phyloP scores from a whole-genome alignment of 2,113 vertebrate genomes.

The Ifrita kowaldi region DNA sequence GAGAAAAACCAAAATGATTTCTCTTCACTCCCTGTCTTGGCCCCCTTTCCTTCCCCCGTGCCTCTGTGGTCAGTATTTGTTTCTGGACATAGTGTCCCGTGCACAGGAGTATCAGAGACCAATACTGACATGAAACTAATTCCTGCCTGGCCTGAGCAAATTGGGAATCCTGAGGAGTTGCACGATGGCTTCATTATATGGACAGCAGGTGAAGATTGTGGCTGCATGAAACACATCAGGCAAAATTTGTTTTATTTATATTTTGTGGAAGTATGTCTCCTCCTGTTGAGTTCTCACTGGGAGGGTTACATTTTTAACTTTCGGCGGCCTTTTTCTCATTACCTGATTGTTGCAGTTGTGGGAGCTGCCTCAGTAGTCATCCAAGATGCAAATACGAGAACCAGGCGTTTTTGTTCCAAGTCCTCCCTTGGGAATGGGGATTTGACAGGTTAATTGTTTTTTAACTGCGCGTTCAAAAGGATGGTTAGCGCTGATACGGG shows the following conservation, averaged over 20 bases:
- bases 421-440: not conserved
- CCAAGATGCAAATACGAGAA: not conserved
- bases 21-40: not conserved
- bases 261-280: not conserved
- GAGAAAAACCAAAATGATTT: not conserved
- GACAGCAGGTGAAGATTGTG: not conserved
- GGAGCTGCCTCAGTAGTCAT: not conserved
- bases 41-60: rapidly evolving
- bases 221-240: not conserved
- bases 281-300: not conserved
- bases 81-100: not conserved
- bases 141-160: not conserved
- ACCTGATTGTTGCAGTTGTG: not conserved
- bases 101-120: not conserved
- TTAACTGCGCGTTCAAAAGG: not conserved
- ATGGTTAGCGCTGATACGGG: not conserved
- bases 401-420: rapidly evolving
- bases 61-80: not conserved
- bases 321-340: not conserved
- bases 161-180: not conserved
- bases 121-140: not conserved
- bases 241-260: not conserved
- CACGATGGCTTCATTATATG: not conserved
- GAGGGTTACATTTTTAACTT: not conserved
- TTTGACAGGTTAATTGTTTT: not conserved